Evolutionary conservation across 35 echinoderm and acorn worm species (phyloP).

Genomic region (Heliocidaris erythrogramma): DNA sequence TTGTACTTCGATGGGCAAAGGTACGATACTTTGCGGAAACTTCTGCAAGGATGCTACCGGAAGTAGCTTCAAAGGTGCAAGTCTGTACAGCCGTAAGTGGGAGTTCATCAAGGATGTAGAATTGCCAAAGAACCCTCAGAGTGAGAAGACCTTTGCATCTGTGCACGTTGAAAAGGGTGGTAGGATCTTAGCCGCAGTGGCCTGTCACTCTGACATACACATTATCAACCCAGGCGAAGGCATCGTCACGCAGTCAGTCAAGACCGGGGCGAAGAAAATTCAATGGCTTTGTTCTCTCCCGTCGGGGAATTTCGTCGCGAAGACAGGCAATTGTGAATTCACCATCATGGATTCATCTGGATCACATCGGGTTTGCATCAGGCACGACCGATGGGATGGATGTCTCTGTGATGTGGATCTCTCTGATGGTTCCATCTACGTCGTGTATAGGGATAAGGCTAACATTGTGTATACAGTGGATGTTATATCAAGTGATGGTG

Average conservation of each 20-base stretch:
- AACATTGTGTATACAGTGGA: not conserved
- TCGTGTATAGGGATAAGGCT: not conserved
- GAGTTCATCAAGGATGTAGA: not conserved
- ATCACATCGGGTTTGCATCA: not conserved
- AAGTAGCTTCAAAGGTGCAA: not conserved
- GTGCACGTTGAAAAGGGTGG: not conserved
- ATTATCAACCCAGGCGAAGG: not conserved
- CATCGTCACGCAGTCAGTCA: not conserved
- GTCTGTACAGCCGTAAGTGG: not conserved
- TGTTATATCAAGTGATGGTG: not conserved
- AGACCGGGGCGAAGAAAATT: not conserved
- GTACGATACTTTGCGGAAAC: not conserved
- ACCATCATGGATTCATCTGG: not conserved
- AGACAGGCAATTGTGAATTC: slow-evolving; percentile 12
- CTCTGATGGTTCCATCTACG: not conserved
- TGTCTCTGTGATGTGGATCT: slow-evolving; percentile 10
- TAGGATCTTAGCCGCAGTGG: not conserved
- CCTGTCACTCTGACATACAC: slow-evolving; percentile 13
- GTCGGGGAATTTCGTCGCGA: not conserved
- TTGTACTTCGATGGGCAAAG: not conserved
- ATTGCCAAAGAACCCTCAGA: not conserved
- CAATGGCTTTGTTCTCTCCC: slow-evolving; percentile 16
- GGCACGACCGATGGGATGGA: not conserved
- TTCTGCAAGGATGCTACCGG: slow-evolving; percentile 15
- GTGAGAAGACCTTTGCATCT: not conserved